Evolutionary conservation across 2,113 vertebrate genomes (phyloP), one percentile per base, ranked within the genome.

Genomic region (Bujurquina vittata): DNA sequence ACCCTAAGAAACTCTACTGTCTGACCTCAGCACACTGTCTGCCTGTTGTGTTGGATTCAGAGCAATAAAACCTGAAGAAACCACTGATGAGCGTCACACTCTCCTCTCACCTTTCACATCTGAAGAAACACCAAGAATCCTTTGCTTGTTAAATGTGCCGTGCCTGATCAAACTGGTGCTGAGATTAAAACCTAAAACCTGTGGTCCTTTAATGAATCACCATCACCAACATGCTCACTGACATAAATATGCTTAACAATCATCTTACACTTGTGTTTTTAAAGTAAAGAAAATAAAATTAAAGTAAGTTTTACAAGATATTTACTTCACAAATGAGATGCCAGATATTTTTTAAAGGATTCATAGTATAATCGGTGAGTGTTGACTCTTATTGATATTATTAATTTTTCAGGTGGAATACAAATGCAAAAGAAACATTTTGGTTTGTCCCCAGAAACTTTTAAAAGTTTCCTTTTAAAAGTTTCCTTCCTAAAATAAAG

Each of bases 1-100:
- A 84, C 46, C 81, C 35, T 2, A 56, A 77, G n/a, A 83, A 80
- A 63, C 46, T 72, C n/a, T 4, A 17, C 15, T 35, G 33, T 77
- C 57, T 80, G 52, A 65, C 80, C 72, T 59, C 62, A 59, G 63
- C 58, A 83, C 57, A 12, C 57, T 11, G 35, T 49, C 75, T 79
- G 87, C 92, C 88, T 87, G 72, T 81, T 85, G 26, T 75, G 72
- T 69, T 59, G 54, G 20, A 7, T 84, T 80, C 43, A 82, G 18
- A 56, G 78, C 12, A 62, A 79, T 81, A 61, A 52, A 1, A 72
- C 67, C 46, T 26, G 4, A 57, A 65, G 52, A 26, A 63, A 26
- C 26, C 52, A 77, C 0, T 4, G 31, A 55, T 49, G 17, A 22
- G 29, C 1, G 0, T 40, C 61, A 65, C 26, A 4, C 22, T 67